A percentile compares a stretch with the other conserved stretches of the same genome.
Conservation (phyloP, 1,140 invertebrate species). For the Drosophila grimshawi region DNA sequence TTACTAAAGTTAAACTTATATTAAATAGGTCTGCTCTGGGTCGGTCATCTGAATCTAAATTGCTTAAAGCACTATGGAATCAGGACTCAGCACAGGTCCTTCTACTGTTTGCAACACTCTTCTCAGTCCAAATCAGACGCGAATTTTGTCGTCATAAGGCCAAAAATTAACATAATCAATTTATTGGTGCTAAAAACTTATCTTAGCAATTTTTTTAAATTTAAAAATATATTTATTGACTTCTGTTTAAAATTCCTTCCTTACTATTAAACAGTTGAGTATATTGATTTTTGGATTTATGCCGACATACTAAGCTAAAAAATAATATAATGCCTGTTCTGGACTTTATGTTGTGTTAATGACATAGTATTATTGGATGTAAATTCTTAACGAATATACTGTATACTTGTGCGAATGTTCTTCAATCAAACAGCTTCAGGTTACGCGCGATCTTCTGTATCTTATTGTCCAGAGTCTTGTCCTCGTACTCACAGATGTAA, state of each 20-base stretch:
- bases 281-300: no score
- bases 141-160: no score
- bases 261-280: no score
- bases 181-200: no score
- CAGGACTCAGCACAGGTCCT: no score
- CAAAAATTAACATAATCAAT: no score
- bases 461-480: conserved; percentile 89
- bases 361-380: neutral
- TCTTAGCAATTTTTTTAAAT: no score
- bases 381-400: neutral
- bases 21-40: neutral
- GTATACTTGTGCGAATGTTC: neutral
- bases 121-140: no score
- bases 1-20: conserved; percentile 34
- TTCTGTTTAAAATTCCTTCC: no score
- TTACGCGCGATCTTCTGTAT: conserved; percentile 86
- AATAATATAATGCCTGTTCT: neutral
- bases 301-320: neutral
- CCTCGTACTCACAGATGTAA: conserved; percentile 90
- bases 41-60: neutral
- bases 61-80: neutral
- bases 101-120: no score
- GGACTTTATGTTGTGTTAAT: neutral
- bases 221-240: no score
- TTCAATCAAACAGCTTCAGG: conserved; percentile 77